These are phyloP conservation scores for Drosophila neonasuta DNA, from an alignment of 2,888 invertebrate species.

Conservation along the genomic window DNA sequence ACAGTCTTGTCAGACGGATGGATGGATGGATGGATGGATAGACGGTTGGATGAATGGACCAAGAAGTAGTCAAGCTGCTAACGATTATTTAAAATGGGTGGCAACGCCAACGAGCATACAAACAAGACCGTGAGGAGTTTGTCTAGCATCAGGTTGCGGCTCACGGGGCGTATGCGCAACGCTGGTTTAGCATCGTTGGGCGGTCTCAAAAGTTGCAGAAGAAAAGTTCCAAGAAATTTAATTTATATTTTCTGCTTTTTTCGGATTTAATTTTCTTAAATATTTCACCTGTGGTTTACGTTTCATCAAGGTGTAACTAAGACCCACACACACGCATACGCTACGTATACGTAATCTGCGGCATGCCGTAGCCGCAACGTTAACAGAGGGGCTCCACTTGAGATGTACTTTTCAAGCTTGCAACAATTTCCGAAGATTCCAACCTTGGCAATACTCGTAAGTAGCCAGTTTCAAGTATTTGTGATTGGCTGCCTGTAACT, in stretches of 20 bases:
- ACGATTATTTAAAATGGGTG: constrained; percentile 55
- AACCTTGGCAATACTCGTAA: constrained; percentile 27
- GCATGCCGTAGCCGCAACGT: constrained; percentile 14
- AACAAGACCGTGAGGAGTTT: constrained; percentile 4
- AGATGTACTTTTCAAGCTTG: constrained; percentile 29
- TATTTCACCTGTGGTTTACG: constrained; percentile 40
- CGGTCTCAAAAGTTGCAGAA: constrained; percentile 21
- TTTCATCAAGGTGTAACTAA: constrained; percentile 32
- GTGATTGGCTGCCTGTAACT: constrained; percentile 44
- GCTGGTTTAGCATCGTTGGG: constrained; percentile 31
- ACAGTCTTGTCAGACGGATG: no score
- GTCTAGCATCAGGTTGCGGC: constrained; percentile 21
- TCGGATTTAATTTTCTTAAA: constrained; percentile 36
- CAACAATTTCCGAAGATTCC: constrained; percentile 32
- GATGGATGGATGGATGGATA: neutral
- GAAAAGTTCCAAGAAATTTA: constrained; percentile 60
- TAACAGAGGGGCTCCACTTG: constrained; percentile 12
- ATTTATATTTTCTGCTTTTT: constrained; percentile 55
- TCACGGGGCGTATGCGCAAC: constrained; percentile 52
- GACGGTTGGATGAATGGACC: neutral
- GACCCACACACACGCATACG: constrained; percentile 17
- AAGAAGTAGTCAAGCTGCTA: constrained; percentile 17
- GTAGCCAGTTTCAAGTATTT: constrained; percentile 46
- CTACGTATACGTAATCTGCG: constrained; percentile 20
- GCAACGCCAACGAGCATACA: constrained; percentile 29